phyloP scores from a whole-genome alignment of 2,113 vertebrate species.

The Danionella cerebrum region DNA sequence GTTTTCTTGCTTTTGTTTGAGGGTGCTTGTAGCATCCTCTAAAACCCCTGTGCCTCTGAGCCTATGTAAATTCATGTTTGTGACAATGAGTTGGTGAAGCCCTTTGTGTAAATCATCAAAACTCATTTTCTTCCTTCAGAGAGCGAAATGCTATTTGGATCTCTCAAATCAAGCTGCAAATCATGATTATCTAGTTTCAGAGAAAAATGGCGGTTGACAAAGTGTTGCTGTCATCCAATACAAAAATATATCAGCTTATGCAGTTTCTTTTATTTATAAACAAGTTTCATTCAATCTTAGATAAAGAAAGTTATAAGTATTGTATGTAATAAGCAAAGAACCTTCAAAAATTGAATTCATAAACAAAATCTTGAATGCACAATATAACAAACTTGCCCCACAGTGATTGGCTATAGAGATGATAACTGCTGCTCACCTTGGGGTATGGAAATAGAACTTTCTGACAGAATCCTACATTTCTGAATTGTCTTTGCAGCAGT shows the following conservation, averaged over 20 bases:
- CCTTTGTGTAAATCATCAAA: background rate
- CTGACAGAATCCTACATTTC: conserved; percentile 42
- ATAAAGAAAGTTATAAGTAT: no score
- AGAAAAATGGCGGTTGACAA: background rate
- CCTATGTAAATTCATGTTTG: background rate
- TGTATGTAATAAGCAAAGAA: background rate
- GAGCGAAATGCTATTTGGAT: background rate
- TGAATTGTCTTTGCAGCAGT: conserved; percentile 8
- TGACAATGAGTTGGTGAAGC: background rate
- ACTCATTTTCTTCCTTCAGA: background rate
- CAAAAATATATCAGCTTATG: background rate
- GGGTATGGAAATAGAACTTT: conserved; percentile 48
- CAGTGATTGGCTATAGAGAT: conserved; percentile 53
- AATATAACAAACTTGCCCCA: conserved; percentile 35
- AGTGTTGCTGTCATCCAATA: background rate
- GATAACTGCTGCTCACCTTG: conserved; percentile 44
- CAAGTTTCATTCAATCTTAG: no score
- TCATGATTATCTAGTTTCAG: background rate
- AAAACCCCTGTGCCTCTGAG: no score
- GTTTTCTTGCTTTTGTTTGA: no score
- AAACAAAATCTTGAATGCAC: conserved; percentile 10
- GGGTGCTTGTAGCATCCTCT: no score
- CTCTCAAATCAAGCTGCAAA: background rate
- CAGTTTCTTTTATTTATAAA: no score
- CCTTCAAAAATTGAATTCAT: background rate